These are phyloP conservation scores for Leptosomus discolor DNA, from an alignment of 2,113 vertebrate genomes.

Conservation along the genomic window DNA sequence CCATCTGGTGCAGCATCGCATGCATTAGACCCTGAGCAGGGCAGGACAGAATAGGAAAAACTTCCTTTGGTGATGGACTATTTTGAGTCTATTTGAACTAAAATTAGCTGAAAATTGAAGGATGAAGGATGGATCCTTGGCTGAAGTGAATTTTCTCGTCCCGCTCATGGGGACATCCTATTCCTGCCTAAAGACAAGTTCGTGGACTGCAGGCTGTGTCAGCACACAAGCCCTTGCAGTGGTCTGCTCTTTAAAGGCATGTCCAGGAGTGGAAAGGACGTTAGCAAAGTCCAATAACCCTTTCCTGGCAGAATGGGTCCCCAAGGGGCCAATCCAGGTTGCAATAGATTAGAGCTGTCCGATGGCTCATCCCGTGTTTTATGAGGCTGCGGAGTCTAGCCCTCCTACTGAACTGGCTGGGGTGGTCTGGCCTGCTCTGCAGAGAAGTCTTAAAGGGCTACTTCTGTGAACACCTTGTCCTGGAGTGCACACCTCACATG, in stretches of 20 bases:
- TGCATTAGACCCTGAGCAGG: background rate
- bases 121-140: background rate
- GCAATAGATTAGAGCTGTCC: background rate
- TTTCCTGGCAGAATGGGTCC: background rate
- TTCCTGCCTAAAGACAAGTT: background rate
- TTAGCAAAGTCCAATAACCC: background rate
- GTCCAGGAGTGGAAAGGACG: background rate
- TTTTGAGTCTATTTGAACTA: background rate
- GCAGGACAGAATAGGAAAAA: background rate
- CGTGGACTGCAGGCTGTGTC: background rate
- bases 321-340: background rate
- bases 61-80: background rate
- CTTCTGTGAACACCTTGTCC: background rate
- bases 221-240: background rate
- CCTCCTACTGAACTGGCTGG: background rate
- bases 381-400: background rate
- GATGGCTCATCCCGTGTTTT: fast-evolving
- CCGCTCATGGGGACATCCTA: background rate
- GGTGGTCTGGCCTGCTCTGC: background rate
- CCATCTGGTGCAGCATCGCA: fast-evolving
- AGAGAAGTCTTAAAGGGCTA: background rate
- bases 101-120: background rate
- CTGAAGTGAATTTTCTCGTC: background rate
- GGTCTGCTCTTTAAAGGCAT: background rate
- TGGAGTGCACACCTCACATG: background rate